Base-by-base conservation (phyloP, 1,140 invertebrate species). In the Cydia splendana region DNA sequence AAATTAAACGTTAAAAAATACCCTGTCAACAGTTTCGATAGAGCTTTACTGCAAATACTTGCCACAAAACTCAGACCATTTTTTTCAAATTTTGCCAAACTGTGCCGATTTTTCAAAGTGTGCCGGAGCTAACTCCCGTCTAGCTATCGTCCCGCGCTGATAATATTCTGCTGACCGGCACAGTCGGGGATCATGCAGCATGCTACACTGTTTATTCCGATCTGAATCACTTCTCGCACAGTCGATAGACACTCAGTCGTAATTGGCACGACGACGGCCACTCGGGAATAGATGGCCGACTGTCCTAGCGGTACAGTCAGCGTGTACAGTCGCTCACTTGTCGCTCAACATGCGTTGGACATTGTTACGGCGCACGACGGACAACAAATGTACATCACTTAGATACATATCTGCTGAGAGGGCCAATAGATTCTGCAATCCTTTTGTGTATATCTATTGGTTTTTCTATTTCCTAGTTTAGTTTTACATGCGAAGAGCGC, bases 351-450 rank as follows among this genome's bases (percentile, higher is more conserved):
- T 24, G 20, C 20, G 57, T 9, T 12, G 18, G 51, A 53, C 51
- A 5, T 53, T n/a, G n/a, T 53, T n/a, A 53, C 57, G 57, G 2
- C 57, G 57, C 7, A 24, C 57, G 57, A 12, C 57, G 57, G 18
- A 62, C 57, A 62, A 62, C 57, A 24, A 62, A 62, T 62, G 57
- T 62, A 62, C 57, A 62, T 62, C 20, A 62, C 20, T 62, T 24
- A 62, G 57, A 62, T 62, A 62, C 57, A 62, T 62, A 62, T 62
- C 57, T 62, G 57, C 20, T 62, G 13, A 48, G 45, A 48, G 51
- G 51, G 57, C 57, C 57, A n/a, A 57, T 62, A 62, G 18, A 24
- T 62, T 62, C 15, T 62, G 18, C 20, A 62, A 62, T 20, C 15
- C 18, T 24, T 24, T 24, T 62, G 57, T 62, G 45, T 24, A 20